These are phyloP conservation scores for Mechanitis messenoides DNA, from an alignment of 2,888 invertebrate species.

Conservation along the genomic window DNA sequence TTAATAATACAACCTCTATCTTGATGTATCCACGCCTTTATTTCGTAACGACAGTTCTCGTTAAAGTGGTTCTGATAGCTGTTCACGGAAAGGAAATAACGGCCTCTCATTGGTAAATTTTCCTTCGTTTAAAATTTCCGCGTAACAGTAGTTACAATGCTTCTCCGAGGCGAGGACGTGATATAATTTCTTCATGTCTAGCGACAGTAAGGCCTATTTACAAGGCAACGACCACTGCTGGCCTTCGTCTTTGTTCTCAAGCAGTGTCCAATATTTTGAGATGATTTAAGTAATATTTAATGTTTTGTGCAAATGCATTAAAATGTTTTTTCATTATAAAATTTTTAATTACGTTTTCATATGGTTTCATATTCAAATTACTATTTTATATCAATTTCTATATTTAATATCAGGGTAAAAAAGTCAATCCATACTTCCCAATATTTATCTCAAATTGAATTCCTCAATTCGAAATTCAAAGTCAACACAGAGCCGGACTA, in stretches of 20 bases:
- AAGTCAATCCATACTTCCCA: too few species aligned
- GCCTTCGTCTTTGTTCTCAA: conserved; percentile 35
- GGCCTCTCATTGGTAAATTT: conserved; percentile 51
- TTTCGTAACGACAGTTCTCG: conserved; percentile 29
- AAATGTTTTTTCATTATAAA: too few species aligned
- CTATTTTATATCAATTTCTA: too few species aligned
- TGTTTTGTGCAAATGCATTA: too few species aligned
- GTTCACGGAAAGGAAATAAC: conserved; percentile 51
- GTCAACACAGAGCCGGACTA: background rate
- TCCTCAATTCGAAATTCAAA: too few species aligned
- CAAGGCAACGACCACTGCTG: conserved; percentile 46
- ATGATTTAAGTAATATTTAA: too few species aligned
- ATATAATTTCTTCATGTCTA: conserved; percentile 8
- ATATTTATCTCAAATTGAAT: too few species aligned
- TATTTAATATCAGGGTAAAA: too few species aligned
- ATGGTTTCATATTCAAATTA: too few species aligned
- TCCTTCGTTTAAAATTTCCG: conserved; percentile 32
- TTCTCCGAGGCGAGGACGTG: conserved; percentile 9
- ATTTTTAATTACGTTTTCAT: too few species aligned
- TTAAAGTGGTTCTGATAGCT: conserved; percentile 36
- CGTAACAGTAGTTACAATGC: conserved; percentile 9
- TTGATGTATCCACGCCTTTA: conserved; percentile 8
- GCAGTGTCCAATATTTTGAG: too few species aligned
- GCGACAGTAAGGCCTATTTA: conserved; percentile 5
- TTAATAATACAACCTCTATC: conserved; percentile 5